These are phyloP conservation scores for Scopus umbretta DNA, from an alignment of 2,113 vertebrate species.

Conservation along the genomic window DNA sequence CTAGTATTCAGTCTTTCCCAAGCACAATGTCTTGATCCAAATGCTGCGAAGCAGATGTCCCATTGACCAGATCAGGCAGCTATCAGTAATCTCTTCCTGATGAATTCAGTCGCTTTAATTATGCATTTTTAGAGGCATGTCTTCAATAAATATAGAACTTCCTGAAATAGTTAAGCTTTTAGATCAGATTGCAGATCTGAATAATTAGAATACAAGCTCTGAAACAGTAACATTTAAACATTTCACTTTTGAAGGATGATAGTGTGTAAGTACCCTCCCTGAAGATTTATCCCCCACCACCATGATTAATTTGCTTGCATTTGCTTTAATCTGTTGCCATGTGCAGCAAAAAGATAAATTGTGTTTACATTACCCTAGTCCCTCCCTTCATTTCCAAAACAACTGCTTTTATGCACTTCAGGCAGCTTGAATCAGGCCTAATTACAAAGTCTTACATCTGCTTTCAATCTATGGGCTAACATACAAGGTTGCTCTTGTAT, in stretches of 20 bases:
- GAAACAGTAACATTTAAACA: conserved; percentile 18
- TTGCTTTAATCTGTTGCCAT: conserved; percentile 69
- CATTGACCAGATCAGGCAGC: background rate
- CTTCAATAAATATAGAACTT: background rate
- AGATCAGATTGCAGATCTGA: background rate
- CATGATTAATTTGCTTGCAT: conserved; percentile 68
- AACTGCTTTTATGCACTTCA: conserved; percentile 66
- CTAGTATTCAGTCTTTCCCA: background rate
- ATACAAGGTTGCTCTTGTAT: conserved; percentile 58
- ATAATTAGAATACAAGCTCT: background rate
- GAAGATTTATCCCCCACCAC: background rate
- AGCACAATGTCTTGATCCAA: background rate
- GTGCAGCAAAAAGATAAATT: conserved; percentile 69
- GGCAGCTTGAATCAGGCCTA: conserved; percentile 59
- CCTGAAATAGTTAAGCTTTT: background rate
- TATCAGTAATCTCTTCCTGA: background rate
- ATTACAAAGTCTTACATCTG: conserved; percentile 76
- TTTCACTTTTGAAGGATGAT: conserved; percentile 59
- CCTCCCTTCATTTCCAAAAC: conserved; percentile 67
- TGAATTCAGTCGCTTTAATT: background rate
- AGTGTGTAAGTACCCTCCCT: conserved; percentile 35
- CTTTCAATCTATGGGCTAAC: conserved; percentile 69
- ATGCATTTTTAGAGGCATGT: background rate
- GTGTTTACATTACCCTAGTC: conserved; percentile 66
- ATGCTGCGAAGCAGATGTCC: background rate